Percentiles rank a stretch among this genome's conserved stretches.
Conservation (phyloP, 2,888 invertebrate genomes). For the Salticus scenicus region DNA sequence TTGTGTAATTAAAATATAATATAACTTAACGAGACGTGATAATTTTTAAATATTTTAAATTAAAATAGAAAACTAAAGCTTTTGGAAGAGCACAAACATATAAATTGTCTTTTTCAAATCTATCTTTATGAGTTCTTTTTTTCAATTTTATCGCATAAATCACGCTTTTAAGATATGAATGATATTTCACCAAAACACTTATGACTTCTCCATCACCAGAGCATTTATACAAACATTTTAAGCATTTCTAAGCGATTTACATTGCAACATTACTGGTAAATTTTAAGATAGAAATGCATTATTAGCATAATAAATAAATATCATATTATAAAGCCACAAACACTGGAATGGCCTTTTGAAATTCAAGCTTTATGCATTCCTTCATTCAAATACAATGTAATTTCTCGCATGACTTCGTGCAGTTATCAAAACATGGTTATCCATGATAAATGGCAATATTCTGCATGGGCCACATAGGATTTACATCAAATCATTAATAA, state of each 20-base stretch:
- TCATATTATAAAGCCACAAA: background rate
- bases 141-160: too few relatives aligned
- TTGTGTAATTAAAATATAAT: too few relatives aligned
- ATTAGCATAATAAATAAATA: background rate
- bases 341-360: background rate
- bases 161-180: too few relatives aligned
- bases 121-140: too few relatives aligned
- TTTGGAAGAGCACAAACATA: too few relatives aligned
- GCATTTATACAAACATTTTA: background rate
- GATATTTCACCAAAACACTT: too few relatives aligned
- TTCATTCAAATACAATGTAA: background rate
- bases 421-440: constrained; percentile 8
- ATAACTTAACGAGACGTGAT: too few relatives aligned
- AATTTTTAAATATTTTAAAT: too few relatives aligned
- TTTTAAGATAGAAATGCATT: background rate
- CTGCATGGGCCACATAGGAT: background rate
- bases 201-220: too few relatives aligned
- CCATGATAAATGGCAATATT: background rate
- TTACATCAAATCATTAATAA: constrained; percentile 10
- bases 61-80: too few relatives aligned
- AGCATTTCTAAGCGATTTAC: background rate
- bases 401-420: constrained; percentile 6
- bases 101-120: too few relatives aligned
- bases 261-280: background rate
- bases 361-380: background rate